Conservation (phyloP, 2,113 vertebrate genomes). For the Polypterus senegalus region DNA sequence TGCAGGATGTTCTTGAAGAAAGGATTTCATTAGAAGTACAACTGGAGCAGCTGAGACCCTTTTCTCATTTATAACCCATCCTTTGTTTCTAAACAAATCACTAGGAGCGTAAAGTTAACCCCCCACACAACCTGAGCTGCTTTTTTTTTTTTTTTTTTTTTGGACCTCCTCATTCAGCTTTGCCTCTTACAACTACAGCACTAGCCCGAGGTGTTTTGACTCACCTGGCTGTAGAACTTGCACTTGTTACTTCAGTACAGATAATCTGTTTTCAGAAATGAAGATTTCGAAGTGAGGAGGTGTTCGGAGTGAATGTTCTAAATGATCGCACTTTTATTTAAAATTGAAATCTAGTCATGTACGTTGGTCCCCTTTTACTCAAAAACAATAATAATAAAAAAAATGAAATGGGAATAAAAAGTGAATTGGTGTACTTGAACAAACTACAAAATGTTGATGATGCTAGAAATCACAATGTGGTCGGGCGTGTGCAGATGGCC, state of each 20-base stretch:
- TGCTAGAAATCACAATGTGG: too few species aligned
- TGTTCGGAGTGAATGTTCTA: constrained; percentile 13
- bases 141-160: constrained; percentile 20
- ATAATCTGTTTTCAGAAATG: background rate
- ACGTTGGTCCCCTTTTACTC: constrained; percentile 3
- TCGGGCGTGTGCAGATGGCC: too few species aligned
- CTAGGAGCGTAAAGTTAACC: too few species aligned
- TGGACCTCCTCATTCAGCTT: constrained; percentile 54
- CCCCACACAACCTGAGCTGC: too few species aligned
- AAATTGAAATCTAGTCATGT: background rate
- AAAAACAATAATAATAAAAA: too few species aligned
- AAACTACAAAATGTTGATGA: too few species aligned
- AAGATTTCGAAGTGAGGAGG: constrained; percentile 2
- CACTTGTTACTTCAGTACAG: background rate
- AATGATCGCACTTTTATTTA: constrained; percentile 26
- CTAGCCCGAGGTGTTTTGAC: constrained; percentile 54
- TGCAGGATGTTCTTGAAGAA: constrained; percentile 92
- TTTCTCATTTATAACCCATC: constrained; percentile 87
- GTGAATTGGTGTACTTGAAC: too few species aligned
- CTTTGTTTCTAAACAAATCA: constrained; percentile 52
- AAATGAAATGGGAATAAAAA: too few species aligned
- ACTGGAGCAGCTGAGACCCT: constrained; percentile 97
- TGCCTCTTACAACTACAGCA: constrained; percentile 44
- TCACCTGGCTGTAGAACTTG: constrained; percentile 26
- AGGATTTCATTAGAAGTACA: constrained; percentile 97